These are phyloP conservation scores for Pseudomugil gertrudae DNA, from an alignment of 2,797 vertebrate species.

Conservation along the genomic window DNA sequence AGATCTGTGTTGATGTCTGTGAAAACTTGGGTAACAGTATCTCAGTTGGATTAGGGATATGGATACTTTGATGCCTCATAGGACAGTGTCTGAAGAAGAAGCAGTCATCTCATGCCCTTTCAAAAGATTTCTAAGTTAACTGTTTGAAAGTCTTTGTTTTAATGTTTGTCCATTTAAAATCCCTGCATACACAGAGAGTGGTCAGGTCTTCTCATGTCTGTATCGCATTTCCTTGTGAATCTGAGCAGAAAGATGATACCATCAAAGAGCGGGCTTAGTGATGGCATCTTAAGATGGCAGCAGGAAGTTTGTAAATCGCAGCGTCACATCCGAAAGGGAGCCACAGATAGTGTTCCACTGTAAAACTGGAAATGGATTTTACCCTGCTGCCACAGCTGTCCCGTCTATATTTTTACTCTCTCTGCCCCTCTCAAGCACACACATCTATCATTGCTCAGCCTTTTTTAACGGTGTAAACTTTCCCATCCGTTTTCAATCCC, in stretches of 20 bases:
- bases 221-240: conserved; percentile 76
- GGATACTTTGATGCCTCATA: conserved; percentile 54
- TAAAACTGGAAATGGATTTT: conserved; percentile 77
- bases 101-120: conserved; percentile 64
- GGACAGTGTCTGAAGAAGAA: conserved; percentile 42
- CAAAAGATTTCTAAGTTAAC: conserved; percentile 67
- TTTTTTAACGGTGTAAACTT: conserved; percentile 76
- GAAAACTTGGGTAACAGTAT: conserved; percentile 58
- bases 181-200: conserved; percentile 45
- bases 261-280: conserved; percentile 71
- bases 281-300: conserved; percentile 73
- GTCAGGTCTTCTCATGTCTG: conserved; percentile 63
- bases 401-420: conserved; percentile 59
- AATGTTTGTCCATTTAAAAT: conserved; percentile 66
- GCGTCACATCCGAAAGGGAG: conserved; percentile 64
- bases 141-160: conserved; percentile 67
- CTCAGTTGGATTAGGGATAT: conserved; percentile 61
- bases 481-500: conserved; percentile 78
- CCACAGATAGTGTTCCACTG: conserved; percentile 75
- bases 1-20: conserved; percentile 41
- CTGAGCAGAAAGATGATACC: conserved; percentile 68
- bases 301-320: conserved; percentile 78
- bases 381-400: conserved; percentile 74
- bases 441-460: conserved; percentile 69
- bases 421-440: conserved; percentile 44